Percentiles rank a stretch among this genome's conserved stretches.
Conservation (phyloP, 2,797 vertebrate species). For the Pyrocephalus nanus region DNA sequence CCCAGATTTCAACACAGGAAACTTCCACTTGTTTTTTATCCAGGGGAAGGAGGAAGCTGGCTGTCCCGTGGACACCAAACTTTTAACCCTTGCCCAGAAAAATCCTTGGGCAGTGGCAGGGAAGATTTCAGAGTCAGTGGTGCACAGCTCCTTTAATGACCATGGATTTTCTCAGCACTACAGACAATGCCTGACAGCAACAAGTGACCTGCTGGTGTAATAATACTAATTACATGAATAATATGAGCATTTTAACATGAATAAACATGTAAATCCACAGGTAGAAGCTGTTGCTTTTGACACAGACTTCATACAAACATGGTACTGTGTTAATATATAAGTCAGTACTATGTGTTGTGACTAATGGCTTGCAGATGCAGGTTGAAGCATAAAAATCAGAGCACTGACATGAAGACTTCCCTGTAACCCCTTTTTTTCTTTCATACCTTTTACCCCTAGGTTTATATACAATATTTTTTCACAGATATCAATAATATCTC, state of each 20-base stretch:
- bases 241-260: neutral
- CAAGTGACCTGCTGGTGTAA: neutral
- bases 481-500: neutral
- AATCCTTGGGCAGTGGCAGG: neutral
- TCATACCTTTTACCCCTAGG: neutral
- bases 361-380: neutral
- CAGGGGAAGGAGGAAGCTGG: neutral
- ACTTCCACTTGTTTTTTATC: neutral
- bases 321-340: neutral
- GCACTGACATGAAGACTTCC: neutral
- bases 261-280: neutral
- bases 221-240: neutral
- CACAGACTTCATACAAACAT: neutral
- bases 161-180: neutral
- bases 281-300: neutral
- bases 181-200: neutral
- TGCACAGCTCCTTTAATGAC: neutral
- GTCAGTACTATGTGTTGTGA: neutral
- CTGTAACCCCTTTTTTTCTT: neutral
- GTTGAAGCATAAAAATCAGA: neutral
- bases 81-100: neutral
- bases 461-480: neutral
- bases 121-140: neutral
- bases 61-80: rapidly evolving
- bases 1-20: neutral